Conservation (phyloP, 2,888 invertebrate genomes). For the Callinectes sapidus region DNA sequence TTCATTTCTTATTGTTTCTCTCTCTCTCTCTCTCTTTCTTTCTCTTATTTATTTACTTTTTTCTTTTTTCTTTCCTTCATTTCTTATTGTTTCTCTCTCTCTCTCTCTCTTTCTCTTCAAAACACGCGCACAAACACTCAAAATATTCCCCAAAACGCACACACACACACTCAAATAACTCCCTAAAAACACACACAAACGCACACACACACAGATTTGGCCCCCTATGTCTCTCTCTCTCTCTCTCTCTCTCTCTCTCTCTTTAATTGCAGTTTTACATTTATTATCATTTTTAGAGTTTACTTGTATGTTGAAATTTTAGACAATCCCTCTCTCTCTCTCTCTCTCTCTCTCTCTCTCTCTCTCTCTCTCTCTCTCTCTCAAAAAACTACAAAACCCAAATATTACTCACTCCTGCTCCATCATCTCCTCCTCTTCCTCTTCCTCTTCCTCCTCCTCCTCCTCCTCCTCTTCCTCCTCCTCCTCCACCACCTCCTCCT, state of each 20-base stretch:
- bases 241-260: not conserved
- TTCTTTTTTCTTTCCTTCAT: too few species aligned
- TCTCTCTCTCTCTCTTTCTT: too few species aligned
- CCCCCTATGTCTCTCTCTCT: not conserved
- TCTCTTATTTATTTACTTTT: too few species aligned
- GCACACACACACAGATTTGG: not conserved
- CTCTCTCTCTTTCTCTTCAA: too few species aligned
- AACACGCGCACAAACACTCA: too few species aligned
- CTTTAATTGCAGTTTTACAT: too few species aligned
- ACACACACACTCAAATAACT: slow-evolving; percentile 6
- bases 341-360: not conserved
- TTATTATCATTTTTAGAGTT: too few species aligned
- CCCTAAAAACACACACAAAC: not conserved
- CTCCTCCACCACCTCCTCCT: not conserved
- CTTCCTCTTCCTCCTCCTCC: not conserved
- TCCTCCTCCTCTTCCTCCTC: not conserved
- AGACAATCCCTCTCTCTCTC: not conserved
- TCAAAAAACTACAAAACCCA: not conserved
- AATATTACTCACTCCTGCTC: not conserved
- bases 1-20: too few species aligned
- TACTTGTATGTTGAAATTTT: too few species aligned
- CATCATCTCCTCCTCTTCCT: not conserved
- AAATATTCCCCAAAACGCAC: not conserved
- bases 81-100: too few species aligned
- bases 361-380: not conserved